Percentiles rank a stretch among this genome's conserved stretches.
Conservation (phyloP, 30 jellyfish, hydroid and myxozoan species). For the Cassiopea andromeda region DNA sequence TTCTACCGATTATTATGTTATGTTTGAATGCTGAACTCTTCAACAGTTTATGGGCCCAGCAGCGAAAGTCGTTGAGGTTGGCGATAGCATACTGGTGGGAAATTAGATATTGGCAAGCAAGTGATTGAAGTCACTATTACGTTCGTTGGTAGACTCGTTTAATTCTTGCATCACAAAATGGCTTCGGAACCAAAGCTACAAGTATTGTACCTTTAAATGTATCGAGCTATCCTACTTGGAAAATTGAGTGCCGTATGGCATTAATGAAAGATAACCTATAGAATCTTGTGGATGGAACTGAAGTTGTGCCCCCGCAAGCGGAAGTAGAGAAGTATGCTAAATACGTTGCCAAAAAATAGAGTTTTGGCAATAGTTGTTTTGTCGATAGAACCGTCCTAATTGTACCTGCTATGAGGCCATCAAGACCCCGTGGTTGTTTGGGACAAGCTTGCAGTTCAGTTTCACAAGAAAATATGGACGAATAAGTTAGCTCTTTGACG, state of each 20-base stretch:
- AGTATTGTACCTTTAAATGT: slow-evolving; percentile 22
- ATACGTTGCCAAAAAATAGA: slow-evolving; percentile 25
- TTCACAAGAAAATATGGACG: slow-evolving; percentile 63
- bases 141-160: slow-evolving; percentile 3
- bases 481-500: slow-evolving; percentile 47
- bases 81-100: neutral
- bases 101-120: neutral
- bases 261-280: neutral
- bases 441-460: slow-evolving; percentile 60
- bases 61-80: neutral
- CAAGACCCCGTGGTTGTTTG: slow-evolving; percentile 72
- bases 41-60: slow-evolving; percentile 5
- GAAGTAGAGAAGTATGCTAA: slow-evolving; percentile 13
- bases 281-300: too few species aligned
- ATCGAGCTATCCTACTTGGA: slow-evolving; percentile 39
- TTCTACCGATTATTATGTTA: neutral
- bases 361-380: slow-evolving; percentile 57
- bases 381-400: slow-evolving; percentile 50
- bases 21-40: neutral
- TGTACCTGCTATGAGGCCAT: slow-evolving; percentile 61
- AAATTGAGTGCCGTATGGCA: slow-evolving; percentile 60
- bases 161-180: slow-evolving; percentile 1
- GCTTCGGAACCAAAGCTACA: slow-evolving; percentile 31
- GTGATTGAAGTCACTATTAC: neutral
- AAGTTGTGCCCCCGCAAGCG: neutral